Evolutionary conservation across 2,797 vertebrate species (phyloP), one percentile per base, ranked within the genome.

Genomic region (Sebastolobus altivelis): DNA sequence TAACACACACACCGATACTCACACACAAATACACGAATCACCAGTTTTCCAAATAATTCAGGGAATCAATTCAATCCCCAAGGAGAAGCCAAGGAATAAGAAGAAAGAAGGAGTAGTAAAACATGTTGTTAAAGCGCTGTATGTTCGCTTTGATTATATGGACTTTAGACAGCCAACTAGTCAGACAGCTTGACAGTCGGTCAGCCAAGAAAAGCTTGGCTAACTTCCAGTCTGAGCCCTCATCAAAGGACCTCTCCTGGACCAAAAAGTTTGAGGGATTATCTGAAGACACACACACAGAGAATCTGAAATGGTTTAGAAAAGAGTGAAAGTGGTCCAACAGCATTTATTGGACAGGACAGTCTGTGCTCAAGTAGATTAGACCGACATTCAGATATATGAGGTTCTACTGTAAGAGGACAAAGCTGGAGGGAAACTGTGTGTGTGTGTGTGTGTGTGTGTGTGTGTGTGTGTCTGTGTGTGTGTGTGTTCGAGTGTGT

Each of bases 231-330:
- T 25, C 73, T 82, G 87, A 92, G 76, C 77, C 80, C 65, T 85
- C 91, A 83, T 91, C 87, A 93, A 90, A 93, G 81, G 79, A 87
- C 85, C 82, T 84, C 85, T 86, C 69, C 87, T 88, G 85, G 78
- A 84, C 85, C 75, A 59, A 86, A 90, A 88, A 77, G 77, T 82
- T 87, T 73, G 75, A 83, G 65, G 84, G 87, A 89, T 91, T 91
- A 93, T 84, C 76, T 46, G 27, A 80, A 66, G 27, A 77, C 29
- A 80, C 13, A 83, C 56, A 66, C 62, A 60, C 46, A 74, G 16
- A 76, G 22, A 72, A 78, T 77, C 61, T 81, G 71, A 83, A 80
- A 87, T 65, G 69, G 68, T 86, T 84, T 56, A 72, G 59, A 22
- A 27, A 72, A 52, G 72, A 75, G 75, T 38, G 27, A 89, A 81